Base-by-base conservation (phyloP, 2,888 invertebrate species). In the Sinodicranocentrus sp. region DNA sequence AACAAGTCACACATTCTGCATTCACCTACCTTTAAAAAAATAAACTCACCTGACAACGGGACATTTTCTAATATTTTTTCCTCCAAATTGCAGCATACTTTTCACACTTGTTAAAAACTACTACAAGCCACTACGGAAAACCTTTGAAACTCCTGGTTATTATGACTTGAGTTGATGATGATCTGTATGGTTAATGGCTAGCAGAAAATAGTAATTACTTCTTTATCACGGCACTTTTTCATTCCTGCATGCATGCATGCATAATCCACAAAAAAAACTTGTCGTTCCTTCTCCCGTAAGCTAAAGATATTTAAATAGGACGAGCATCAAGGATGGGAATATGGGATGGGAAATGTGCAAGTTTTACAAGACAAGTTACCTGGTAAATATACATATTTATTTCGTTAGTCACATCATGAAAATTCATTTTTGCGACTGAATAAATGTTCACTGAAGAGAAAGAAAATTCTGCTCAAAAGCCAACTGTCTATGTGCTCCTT, bases 151-250 rank as follows among this genome's bases (percentile, higher is more conserved):
- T n/a, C n/a, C n/a, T n/a, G n/a, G n/a, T n/a, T n/a, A n/a, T n/a
- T n/a, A n/a, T n/a, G n/a, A n/a, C n/a, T n/a, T n/a, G n/a, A n/a
- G 59, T 3, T 25, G 6, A 21, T 59, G 59, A 59, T 25, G 59
- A 25, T 59, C 59, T 25, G 59, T 25, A 61, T 21, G 13, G 77
- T 71, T 79, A 79, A 71, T 79, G 48, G 71, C 71, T 25, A 48
- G 33, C 63, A 39, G 63, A 79, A 71, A 79, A 79, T 71, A 71
- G 63, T 79, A 79, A 79, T 79, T 79, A 79, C 79, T 33, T 59
- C 39, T 79, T 79, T 78, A 79, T 79, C 79, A 71, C 79, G 71
- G 52, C 28, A 19, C 44, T 39, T 57, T 26, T 70, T 78, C 59
- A 70, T 68, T 57, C 63, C 10, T 57, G 25, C 48, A 39, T 48